Evolutionary conservation across 1,140 invertebrate species (phyloP), one percentile per base, ranked within the genome.

Genomic region (Drosophila ohnishii): DNA sequence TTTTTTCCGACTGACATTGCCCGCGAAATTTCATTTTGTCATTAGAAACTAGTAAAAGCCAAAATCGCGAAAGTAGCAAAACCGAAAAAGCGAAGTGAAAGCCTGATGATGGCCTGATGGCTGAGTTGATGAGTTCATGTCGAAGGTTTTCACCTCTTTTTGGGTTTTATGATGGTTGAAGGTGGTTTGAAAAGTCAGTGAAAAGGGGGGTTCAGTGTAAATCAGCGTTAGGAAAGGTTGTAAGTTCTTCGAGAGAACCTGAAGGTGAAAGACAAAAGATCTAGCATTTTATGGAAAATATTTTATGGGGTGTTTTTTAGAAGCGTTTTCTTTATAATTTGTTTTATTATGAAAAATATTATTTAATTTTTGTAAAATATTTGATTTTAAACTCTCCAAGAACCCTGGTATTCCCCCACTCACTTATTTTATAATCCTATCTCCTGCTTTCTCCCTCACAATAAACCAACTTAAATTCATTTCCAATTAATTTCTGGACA

Each of bases 21-120:
- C 32, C 40, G 32, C 62, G 47, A 80, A 84, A 87, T 78, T 88
- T 66, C 76, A 87, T 88, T 88, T 84, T 88, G 85, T 80, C 84
- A 88, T 88, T 88, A 80, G 84, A 89, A 88, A 78, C 80, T 73
- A 78, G 80, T 84, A 83, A 88, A 84, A 84, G 77, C 50, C 55
- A 50, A 59, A 48, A 47, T 28, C 67, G 71, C 61, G 45, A 73
- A 78, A 82, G 80, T 75, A 66, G 56, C 56, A 19, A 35, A 47
- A 44, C 62, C 64, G 44, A 25, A 47, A 25, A 47, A 47, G 19
- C 19, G 13, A 5, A 61, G 39, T 75, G 47, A 48, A 42, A 56
- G 55, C 69, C 48, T 16, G 66, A 42, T 16, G 66, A 42, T 74
- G 34, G 39, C 22, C 37, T 8, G 39, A 47, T 55, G 39, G 71